A percentile compares a stretch with the other conserved stretches of the same genome.
These are phyloP conservation scores for Aramus guarauna DNA, from an alignment of 2,113 vertebrate species.

Conservation along the genomic window DNA sequence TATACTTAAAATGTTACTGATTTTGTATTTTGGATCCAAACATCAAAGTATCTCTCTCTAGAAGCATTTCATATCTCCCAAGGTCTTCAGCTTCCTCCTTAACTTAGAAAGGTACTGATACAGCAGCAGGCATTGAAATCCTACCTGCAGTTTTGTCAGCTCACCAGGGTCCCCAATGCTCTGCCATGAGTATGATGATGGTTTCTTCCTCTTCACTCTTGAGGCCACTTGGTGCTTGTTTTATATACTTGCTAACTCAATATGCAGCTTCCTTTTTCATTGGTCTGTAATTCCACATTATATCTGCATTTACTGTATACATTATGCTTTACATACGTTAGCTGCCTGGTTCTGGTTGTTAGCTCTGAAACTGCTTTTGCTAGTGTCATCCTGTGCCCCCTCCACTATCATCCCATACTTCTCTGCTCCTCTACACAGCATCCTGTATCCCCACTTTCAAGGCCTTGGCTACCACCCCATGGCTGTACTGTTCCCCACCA, in stretches of 20 bases:
- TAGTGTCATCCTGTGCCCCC: background rate
- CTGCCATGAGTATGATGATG: background rate
- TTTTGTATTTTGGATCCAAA: background rate
- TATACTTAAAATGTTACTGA: background rate
- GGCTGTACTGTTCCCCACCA: background rate
- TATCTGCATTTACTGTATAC: background rate
- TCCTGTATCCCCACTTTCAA: background rate
- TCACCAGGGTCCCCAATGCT: background rate
- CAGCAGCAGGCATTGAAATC: background rate
- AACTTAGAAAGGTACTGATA: background rate
- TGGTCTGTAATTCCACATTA: background rate
- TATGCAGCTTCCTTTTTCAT: background rate
- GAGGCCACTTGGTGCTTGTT: background rate
- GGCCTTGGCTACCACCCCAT: background rate
- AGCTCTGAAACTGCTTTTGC: background rate
- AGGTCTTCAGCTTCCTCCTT: background rate
- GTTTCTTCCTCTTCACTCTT: background rate
- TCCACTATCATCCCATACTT: background rate
- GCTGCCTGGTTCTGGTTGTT: background rate
- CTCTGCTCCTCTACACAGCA: background rate
- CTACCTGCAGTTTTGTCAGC: background rate
- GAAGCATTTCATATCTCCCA: background rate
- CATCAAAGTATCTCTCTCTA: background rate
- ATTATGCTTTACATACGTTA: background rate
- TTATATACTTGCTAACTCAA: background rate